Percentiles rank a stretch among this genome's conserved stretches.
Conservation (phyloP, 2,797 vertebrate genomes). For the Typhlichthys eigenmanni region DNA sequence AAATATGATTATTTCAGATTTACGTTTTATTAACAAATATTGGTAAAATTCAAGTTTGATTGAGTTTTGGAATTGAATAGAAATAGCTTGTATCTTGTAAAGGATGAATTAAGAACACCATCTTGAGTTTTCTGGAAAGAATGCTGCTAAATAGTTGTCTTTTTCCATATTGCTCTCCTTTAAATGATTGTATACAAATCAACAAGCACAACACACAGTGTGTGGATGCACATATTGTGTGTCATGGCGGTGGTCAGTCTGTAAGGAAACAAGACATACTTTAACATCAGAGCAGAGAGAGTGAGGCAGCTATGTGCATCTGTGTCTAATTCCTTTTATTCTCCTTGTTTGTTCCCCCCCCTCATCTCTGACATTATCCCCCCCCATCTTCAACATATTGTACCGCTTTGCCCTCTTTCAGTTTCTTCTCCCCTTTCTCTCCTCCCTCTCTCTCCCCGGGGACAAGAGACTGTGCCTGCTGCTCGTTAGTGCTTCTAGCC, state of each 20-base stretch:
- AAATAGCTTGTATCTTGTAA: neutral
- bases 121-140: too few relatives aligned
- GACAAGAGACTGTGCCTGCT: slow-evolving; percentile 82
- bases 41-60: slow-evolving; percentile 15
- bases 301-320: slow-evolving; percentile 67
- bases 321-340: slow-evolving; percentile 79
- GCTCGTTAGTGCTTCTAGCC: slow-evolving; percentile 85
- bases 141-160: too few relatives aligned
- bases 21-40: slow-evolving; percentile 48
- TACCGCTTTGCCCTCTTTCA: slow-evolving; percentile 69
- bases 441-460: slow-evolving; percentile 72
- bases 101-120: too few relatives aligned
- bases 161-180: too few relatives aligned
- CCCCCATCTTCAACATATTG: slow-evolving; percentile 61
- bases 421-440: slow-evolving; percentile 38
- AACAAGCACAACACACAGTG: too few relatives aligned
- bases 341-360: slow-evolving; percentile 6
- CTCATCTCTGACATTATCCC: slow-evolving; percentile 39
- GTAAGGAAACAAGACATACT: slow-evolving; percentile 19
- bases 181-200: too few relatives aligned
- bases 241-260: slow-evolving; percentile 6
- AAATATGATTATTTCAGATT: slow-evolving; percentile 41
- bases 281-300: slow-evolving; percentile 23
- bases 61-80: neutral
- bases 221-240: slow-evolving; percentile 2